phyloP scores from a whole-genome alignment of 2,888 invertebrate species.

The Rhagonycha fulva region DNA sequence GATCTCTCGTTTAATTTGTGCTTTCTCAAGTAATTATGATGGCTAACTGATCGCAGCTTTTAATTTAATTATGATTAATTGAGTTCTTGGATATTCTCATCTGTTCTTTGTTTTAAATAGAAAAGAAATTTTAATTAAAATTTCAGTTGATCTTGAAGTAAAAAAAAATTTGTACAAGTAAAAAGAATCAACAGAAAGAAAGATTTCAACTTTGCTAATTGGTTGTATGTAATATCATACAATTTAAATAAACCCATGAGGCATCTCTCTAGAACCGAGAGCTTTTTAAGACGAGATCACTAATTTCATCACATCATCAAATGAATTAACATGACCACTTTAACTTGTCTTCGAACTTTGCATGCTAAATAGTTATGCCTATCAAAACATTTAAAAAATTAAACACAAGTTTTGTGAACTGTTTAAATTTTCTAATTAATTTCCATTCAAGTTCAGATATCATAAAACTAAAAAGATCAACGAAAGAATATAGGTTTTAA shows the following conservation, averaged over 20 bases:
- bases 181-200: neutral
- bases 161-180: neutral
- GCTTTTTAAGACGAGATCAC: neutral
- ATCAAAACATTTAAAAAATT: neutral
- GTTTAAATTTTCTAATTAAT: neutral
- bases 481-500: neutral
- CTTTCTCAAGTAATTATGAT: slow-evolving; percentile 9
- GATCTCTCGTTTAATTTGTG: slow-evolving; percentile 14
- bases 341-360: neutral
- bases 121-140: neutral
- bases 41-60: slow-evolving; percentile 5
- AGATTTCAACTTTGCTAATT: neutral
- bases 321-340: neutral
- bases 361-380: neutral
- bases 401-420: neutral
- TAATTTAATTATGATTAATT: slow-evolving; percentile 14
- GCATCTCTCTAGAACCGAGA: neutral
- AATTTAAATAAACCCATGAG: neutral
- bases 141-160: neutral
- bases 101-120: slow-evolving; percentile 3
- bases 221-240: neutral
- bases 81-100: slow-evolving; percentile 8
- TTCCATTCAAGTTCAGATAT: neutral
- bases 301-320: neutral
- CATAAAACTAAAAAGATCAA: neutral